Evolutionary conservation across 2,113 vertebrate species (phyloP).

Genomic region (Falco punctatus): DNA sequence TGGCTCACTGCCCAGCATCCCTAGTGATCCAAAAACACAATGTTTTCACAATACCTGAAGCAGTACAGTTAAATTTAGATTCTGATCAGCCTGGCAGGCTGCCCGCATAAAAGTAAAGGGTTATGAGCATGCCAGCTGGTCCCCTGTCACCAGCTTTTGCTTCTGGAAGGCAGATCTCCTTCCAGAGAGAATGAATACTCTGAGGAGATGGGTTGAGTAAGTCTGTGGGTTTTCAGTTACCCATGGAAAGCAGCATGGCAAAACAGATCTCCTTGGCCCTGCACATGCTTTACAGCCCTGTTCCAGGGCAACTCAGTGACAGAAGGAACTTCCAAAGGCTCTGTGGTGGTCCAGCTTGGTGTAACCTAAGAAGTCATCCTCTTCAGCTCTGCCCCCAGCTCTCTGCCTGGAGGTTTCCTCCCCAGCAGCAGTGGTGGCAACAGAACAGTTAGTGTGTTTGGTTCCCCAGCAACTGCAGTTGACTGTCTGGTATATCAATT

Average conservation of each 20-base stretch:
- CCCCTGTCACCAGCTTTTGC: neutral
- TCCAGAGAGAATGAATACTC: conserved; percentile 3
- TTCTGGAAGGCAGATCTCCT: conserved; percentile 20
- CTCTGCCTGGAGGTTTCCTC: conserved; percentile 21
- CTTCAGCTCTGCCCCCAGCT: neutral
- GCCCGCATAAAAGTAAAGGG: neutral
- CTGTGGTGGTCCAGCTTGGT: conserved; percentile 32
- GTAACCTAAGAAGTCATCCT: conserved; percentile 44
- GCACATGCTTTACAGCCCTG: neutral
- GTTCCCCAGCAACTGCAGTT: conserved; percentile 60
- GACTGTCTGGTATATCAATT: conserved; percentile 59
- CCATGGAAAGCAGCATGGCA: conserved; percentile 29
- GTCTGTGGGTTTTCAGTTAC: conserved; percentile 35
- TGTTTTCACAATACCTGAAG: conserved; percentile 51
- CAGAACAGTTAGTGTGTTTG: conserved; percentile 41
- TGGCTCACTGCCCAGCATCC: conserved; percentile 41
- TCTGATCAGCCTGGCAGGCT: neutral
- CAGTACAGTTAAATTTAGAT: conserved; percentile 34
- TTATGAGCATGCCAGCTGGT: neutral
- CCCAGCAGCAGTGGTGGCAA: conserved; percentile 35
- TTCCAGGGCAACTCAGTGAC: conserved; percentile 34
- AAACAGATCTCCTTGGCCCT: conserved; percentile 30
- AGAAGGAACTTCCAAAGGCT: conserved; percentile 34
- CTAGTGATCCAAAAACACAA: conserved; percentile 41
- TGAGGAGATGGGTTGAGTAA: neutral